phyloP scores from a whole-genome alignment of 1,140 invertebrate genomes.

The Apolygus lucorum region DNA sequence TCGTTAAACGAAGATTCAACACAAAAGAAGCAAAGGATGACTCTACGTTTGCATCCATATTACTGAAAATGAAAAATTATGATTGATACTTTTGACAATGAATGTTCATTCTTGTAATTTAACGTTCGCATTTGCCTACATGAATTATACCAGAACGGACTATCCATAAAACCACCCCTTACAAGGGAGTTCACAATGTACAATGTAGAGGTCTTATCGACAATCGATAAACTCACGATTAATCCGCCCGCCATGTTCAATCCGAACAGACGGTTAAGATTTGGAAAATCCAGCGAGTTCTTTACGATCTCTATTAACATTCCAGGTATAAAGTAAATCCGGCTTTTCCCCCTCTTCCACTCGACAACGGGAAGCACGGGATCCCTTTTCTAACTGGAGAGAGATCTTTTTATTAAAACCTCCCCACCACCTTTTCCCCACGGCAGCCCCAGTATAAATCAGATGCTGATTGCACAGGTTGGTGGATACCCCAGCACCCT shows the following conservation, averaged over 20 bases:
- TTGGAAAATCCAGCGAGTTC: too few relatives aligned
- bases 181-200: too few relatives aligned
- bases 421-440: neutral
- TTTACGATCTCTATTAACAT: neutral
- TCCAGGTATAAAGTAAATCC: neutral
- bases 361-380: neutral
- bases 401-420: slow-evolving; percentile 13
- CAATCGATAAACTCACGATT: neutral
- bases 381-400: neutral
- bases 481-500: neutral
- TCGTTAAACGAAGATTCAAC: too few relatives aligned
- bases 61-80: too few relatives aligned
- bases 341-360: neutral
- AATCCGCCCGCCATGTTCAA: neutral
- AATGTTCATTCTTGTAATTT: too few relatives aligned
- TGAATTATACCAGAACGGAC: too few relatives aligned
- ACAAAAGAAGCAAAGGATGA: too few relatives aligned
- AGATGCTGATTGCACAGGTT: slow-evolving; percentile 8
- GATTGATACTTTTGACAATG: too few relatives aligned
- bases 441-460: neutral
- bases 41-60: too few relatives aligned
- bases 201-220: too few relatives aligned
- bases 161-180: too few relatives aligned
- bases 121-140: too few relatives aligned
- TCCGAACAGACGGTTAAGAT: neutral